These are phyloP conservation scores for Machimus rusticus DNA, from an alignment of 2,888 invertebrate genomes.

Conservation along the genomic window DNA sequence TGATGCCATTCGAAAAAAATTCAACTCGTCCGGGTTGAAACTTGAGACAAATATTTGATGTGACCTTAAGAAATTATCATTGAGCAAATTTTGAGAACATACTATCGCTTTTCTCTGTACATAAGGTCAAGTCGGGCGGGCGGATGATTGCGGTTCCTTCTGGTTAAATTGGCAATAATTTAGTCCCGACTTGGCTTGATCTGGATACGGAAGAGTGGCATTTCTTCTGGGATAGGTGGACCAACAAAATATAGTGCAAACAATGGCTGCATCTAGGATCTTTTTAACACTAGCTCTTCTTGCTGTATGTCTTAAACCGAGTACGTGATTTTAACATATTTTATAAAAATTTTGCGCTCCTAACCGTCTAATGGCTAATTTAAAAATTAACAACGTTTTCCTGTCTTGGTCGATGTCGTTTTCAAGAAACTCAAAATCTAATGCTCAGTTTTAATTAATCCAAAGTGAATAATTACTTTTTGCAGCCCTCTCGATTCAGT, in stretches of 20 bases:
- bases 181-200: conserved; percentile 7
- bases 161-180: neutral
- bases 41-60: neutral
- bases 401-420: neutral
- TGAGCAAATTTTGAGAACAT: neutral
- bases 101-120: neutral
- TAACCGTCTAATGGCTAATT: neutral
- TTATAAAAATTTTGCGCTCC: neutral
- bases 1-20: neutral
- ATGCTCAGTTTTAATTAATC: neutral
- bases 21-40: neutral
- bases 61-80: neutral
- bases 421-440: neutral
- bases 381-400: neutral
- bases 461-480: conserved; percentile 35
- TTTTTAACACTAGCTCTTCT: neutral
- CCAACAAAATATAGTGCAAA: neutral
- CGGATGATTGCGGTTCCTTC: neutral
- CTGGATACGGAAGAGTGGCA: neutral
- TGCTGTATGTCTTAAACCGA: neutral
- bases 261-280: neutral
- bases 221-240: neutral
- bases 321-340: neutral
- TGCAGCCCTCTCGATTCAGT: conserved; percentile 58
- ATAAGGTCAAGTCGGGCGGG: neutral